Percentiles rank a stretch among this genome's conserved stretches.
Conservation (phyloP, 2,797 vertebrate species). For the Natrix natrix region DNA sequence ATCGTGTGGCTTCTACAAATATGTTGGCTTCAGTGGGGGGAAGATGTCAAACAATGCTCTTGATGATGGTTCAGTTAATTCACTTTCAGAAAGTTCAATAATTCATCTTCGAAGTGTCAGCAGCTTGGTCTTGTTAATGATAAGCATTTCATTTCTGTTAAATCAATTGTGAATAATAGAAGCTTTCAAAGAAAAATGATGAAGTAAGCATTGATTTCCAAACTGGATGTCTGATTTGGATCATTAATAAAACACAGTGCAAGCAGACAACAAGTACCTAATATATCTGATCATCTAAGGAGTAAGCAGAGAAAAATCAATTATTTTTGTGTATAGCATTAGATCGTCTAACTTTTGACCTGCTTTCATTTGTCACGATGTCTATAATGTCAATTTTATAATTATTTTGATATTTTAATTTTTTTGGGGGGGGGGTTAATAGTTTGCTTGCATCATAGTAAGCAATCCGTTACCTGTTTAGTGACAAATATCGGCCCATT, state of each 20-base stretch:
- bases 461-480: conserved; percentile 35
- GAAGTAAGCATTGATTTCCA: conserved; percentile 83
- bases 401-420: conserved; percentile 50
- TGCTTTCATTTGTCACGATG: conserved; percentile 63
- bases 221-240: conserved; percentile 74
- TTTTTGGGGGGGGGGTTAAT: conserved; percentile 27
- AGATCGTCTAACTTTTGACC: conserved; percentile 67
- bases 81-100: conserved; percentile 79
- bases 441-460: conserved; percentile 48
- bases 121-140: conserved; percentile 78
- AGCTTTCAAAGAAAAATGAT: conserved; percentile 80
- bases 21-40: conserved; percentile 63
- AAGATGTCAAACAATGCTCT: conserved; percentile 72
- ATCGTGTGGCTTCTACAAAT: conserved; percentile 67
- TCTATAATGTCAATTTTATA: conserved; percentile 63
- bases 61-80: conserved; percentile 79
- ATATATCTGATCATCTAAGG: conserved; percentile 70
- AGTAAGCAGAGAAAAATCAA: conserved; percentile 73
- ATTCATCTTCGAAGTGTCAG: conserved; percentile 78
- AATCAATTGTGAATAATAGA: conserved; percentile 83
- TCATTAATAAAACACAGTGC: conserved; percentile 75
- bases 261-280: conserved; percentile 70
- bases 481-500: conserved; percentile 9
- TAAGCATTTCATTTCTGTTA: conserved; percentile 78
- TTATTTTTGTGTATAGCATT: conserved; percentile 66